These are phyloP conservation scores for Agrilus mali DNA, from an alignment of 2,888 invertebrate genomes.

Conservation along the genomic window DNA sequence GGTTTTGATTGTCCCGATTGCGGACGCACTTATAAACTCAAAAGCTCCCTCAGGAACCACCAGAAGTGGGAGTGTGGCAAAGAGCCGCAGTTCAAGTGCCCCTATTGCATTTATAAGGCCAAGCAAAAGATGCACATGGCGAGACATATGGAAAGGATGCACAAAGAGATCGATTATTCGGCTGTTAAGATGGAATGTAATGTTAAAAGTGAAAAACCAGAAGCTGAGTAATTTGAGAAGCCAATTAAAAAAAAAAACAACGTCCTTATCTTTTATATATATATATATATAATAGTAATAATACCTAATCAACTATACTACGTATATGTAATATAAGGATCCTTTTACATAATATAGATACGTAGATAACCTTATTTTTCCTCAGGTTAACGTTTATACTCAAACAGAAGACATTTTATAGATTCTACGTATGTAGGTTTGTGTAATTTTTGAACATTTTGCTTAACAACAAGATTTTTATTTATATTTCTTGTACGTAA, in stretches of 20 bases:
- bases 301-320: neutral
- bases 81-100: slow-evolving; percentile 72
- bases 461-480: neutral
- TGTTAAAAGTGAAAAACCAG: slow-evolving; percentile 20
- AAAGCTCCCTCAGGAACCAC: slow-evolving; percentile 71
- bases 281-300: slow-evolving; percentile 4
- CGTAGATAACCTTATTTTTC: too few species aligned
- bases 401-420: too few species aligned
- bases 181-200: slow-evolving; percentile 26
- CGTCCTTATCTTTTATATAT: slow-evolving; percentile 8
- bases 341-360: too few species aligned
- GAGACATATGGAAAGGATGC: slow-evolving; percentile 72
- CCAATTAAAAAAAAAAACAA: slow-evolving; percentile 6
- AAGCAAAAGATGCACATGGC: slow-evolving; percentile 79
- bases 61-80: slow-evolving; percentile 81
- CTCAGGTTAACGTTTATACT: too few species aligned
- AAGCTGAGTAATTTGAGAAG: slow-evolving; percentile 5
- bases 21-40: slow-evolving; percentile 74
- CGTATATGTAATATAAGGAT: neutral
- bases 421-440: too few species aligned
- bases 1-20: slow-evolving; percentile 70
- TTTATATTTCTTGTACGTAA: neutral
- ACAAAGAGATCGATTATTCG: slow-evolving; percentile 40
- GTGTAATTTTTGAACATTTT: too few species aligned
- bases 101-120: slow-evolving; percentile 71